Base-by-base conservation (phyloP, 2,113 vertebrate genomes). In the Hepsetus odoe region DNA sequence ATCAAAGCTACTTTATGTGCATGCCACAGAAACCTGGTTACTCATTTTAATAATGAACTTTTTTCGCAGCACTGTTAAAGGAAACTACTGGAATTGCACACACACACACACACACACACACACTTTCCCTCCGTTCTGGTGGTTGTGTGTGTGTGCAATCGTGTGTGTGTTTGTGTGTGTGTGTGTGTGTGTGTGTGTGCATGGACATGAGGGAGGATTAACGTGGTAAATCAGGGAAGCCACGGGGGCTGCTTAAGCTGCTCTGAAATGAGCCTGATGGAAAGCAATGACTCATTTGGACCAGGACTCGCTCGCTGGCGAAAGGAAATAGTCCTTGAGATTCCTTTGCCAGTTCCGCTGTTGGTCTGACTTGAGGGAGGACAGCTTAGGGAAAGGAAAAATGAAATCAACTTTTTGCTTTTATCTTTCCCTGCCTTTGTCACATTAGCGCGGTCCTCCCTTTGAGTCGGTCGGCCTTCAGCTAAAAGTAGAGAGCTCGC, bases 261-360 rank as follows among this genome's bases (percentile, higher is more conserved):
- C 51, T 64, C 35, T 71, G 58, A 72, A 76, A 72, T 65, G 49
- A 77, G 38, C 44, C 30, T 72, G 49, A 77, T 73, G 74, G 74
- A 73, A 53, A 77, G 69, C 59, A 72, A 67, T 73, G 64, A 67
- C 74, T 73, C 74, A 77, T 73, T 58, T 59, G 61, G 22, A 77
- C 40, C 44, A 58, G 55, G 59, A 22, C n/a, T n/a, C 14, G 26
- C 46, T 33, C 38, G 26, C 59, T 66, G 28, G 33, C 53, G 72
- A 65, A 30, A 4, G 10, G n/a, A 72, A 30, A 66, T 9, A 55
- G 62, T 9, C 42, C 67, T 53, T 42, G 53, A 46, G 58, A 24
- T 69, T 77, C 51, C 28, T 35, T 12, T 44, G 30, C 35, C 5
- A 18, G 61, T 35, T 11, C 61, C 22, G 18, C 69, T 79, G 69